Base-by-base conservation (phyloP, 1,140 invertebrate species). In the Adelges cooleyi region DNA sequence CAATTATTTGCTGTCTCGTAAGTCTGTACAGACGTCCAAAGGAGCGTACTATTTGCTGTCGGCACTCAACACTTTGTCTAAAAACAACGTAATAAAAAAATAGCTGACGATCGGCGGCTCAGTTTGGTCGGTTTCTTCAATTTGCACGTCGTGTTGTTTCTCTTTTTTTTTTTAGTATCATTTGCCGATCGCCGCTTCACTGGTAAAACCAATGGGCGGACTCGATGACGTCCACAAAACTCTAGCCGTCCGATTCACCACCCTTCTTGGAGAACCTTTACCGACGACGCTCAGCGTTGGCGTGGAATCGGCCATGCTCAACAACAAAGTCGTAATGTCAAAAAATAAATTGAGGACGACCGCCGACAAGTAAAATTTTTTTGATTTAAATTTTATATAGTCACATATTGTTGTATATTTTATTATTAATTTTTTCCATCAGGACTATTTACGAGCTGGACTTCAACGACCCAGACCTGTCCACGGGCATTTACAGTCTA, bases 1-100 rank as follows among this genome's bases (percentile, higher is more conserved):
- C 15, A 91, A 90, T 74, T 98, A 97, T 78, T 83, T 97, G 69
- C 75, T 95, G 40, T 90, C 86, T n/a, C 81, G 94, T 33, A 84
- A 86, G 70, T 91, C 89, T 52, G 92, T 96, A 3, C 90, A 90
- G 73, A 84, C 87, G 23, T 77, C 86, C 0, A 89, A 89, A 73
- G 90, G 90, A 29, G 87, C 86, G 11, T 83, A 84, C 42, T 80
- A 85, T 65, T 78, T 97, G 20, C 74, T 95, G 2, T 86, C 91
- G 66, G 86, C 87, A 0, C 76, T 94, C n/a, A 80, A 81, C 67
- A 78, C 80, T 27, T 77, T 92, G 11, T 81, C 85, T 15, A 78
- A 75, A 2, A 86, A 86, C 69, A 81, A 84, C 73, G 81, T 82
- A 72, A 68, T 5, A n/a, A n/a, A n/a, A n/a, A n/a, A n/a, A n/a